Evolutionary conservation across 2,113 vertebrate species (phyloP), one percentile per base, ranked within the genome.

Genomic region (Ifrita kowaldi): DNA sequence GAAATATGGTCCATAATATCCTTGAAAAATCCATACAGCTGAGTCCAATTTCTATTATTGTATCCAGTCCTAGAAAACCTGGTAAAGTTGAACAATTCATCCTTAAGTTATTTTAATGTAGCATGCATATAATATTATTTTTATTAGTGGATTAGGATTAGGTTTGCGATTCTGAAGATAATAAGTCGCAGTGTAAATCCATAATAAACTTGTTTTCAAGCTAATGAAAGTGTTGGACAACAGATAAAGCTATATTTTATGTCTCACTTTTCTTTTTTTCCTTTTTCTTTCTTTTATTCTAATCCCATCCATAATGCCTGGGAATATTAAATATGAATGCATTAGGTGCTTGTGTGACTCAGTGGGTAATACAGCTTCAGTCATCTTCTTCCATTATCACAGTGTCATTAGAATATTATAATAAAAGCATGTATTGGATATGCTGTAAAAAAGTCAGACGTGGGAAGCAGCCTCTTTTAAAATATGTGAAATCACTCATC

Each of bases 21-120:
- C 93, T 94, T 96, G 96, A 94, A 96, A 96, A 96, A 95, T 95
- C 87, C 22, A 24, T 96, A 65, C 95, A 96, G 92, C 93, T 96
- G 96, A 96, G 88, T 96, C 85, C 68, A 96, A 96, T 97, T 97
- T 96, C 73, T 92, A 32, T 95, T 95, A 97, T 93, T 96, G 90
- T 90, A 95, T 90, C 92, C 96, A 96, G 93, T 90, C 90, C 88
- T 69, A 41, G 63, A 90, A 95, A 90, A 86, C 87, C 63, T 94
- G 85, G 69, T 94, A 57, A 87, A 92, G 44, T 57, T 64, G 79
- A 94, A 89, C 68, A 76, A 90, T 94, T 89, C 86, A 92, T 94
- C 92, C 62, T 90, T 84, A 89, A 90, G 57, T 87, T 94, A 75
- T 82, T 96, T 93, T 95, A 95, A 92, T 78, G 60, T 64, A 94